Percentiles rank a stretch among this genome's conserved stretches.
Conservation (phyloP, 2,797 vertebrate species). For the Rhabdophis nuchalis region DNA sequence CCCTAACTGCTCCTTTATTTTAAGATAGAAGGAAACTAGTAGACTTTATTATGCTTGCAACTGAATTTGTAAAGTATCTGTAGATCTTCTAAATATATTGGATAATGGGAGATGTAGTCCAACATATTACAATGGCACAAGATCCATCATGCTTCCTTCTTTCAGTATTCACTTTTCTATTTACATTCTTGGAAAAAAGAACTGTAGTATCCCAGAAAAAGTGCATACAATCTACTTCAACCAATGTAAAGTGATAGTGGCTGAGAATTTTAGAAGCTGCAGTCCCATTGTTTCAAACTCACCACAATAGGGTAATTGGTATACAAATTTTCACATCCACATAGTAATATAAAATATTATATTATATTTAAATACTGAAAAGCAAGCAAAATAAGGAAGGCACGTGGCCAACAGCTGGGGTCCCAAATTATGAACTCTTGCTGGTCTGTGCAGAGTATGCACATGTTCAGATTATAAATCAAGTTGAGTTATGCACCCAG, state of each 20-base stretch:
- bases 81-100: background rate
- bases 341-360: background rate
- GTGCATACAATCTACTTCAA: background rate
- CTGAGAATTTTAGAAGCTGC: background rate
- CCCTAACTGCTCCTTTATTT: too few species aligned
- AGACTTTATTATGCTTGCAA: background rate
- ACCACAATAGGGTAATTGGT: background rate
- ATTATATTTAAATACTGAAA: background rate
- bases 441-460: background rate
- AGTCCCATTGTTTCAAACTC: background rate
- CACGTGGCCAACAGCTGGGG: background rate
- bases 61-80: background rate
- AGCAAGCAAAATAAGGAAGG: background rate
- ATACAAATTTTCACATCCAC: background rate
- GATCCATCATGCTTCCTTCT: background rate
- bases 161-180: background rate
- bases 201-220: background rate
- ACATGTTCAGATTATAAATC: background rate
- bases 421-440: background rate
- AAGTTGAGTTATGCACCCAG: background rate
- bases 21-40: background rate
- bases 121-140: background rate
- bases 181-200: background rate
- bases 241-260: background rate
- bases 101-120: background rate